Evolutionary conservation across 2,113 vertebrate genomes (phyloP), one percentile per base, ranked within the genome.

Genomic region (Nesogale talazaci): DNA sequence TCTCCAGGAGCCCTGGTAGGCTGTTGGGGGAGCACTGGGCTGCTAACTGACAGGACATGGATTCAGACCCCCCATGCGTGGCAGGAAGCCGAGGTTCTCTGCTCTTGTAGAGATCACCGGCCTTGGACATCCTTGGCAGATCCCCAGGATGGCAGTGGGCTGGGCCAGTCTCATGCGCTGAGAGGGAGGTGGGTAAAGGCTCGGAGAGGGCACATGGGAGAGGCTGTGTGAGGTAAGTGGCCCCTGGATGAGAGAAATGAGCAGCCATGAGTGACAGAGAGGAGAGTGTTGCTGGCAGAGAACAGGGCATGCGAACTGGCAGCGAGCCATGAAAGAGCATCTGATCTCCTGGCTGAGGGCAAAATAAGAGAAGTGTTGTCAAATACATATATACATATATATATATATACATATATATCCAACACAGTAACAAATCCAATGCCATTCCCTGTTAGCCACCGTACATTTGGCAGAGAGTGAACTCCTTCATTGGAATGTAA

Each of bases 361-460:
- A 77, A 90, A 84, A 67, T 27, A 19, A 6, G 52, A 20, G 76
- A 85, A 80, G 76, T 14, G 72, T 1, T 83, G 75, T 65, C 2
- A n/a, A n/a, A 31, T 36, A 81, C 61, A 70, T n/a, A n/a, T n/a
- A n/a, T n/a, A n/a, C n/a, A n/a, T n/a, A n/a, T n/a, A n/a, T n/a
- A n/a, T n/a, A n/a, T n/a, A n/a, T n/a, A n/a, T n/a, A n/a, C n/a
- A n/a, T n/a, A n/a, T n/a, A 74, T 0, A n/a, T 17, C 31, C 29
- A 52, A 17, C 12, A 31, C 22, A 25, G 89, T 92, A 74, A 46
- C 56, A 81, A 84, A 89, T 29, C 3, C 34, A 61, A 92, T 52
- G 40, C 23, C 34, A 9, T 90, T 52, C 46, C 46, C 46, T 27
- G 23, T 17, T 25, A 52, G 14, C 88, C 34, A 38, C 25, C 19